Base-by-base conservation (phyloP, 2,113 vertebrate genomes). In the Zingel zingel region DNA sequence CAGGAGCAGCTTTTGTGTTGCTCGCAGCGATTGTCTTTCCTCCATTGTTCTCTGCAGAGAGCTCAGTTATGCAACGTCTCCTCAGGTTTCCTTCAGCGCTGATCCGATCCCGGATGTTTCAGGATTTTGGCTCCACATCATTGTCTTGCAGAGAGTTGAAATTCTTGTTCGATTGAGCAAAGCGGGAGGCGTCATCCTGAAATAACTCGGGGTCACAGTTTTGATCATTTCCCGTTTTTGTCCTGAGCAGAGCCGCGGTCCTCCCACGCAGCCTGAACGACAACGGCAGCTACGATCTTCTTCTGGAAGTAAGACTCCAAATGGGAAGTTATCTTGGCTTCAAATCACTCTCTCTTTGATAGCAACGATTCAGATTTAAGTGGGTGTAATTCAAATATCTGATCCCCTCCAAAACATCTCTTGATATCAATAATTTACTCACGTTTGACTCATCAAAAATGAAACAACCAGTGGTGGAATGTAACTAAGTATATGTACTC, bases 221-320 rank as follows among this genome's bases (percentile, higher is more conserved):
- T 23, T 51, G 59, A 82, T 80, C 75, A 78, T 81, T 92, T 90
- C 83, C 85, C 18, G 72, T 74, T 86, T 90, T 89, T 84, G 87
- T 88, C 85, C 75, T 23, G 77, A 67, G 62, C 78, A 57, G 68
- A 88, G 74, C 70, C 25, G 47, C 25, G 27, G 62, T 84, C 89
- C 83, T 76, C 88, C 87, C 75, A 86, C 85, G 74, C 82, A 63
- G 72, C 56, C 45, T 72, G 70, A 23, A 68, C 84, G 83, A 54
- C 18, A 21, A 5, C 74, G 30, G 74, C 71, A 54, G 68, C 66
- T 64, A 64, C n/a, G 1, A 11, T 65, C 50, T 56, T 80, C 50
- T 58, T 83, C 33, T 64, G 65, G 51, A 83, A 61, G 50, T 16
- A 75, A 81, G 45, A 58, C n/a, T 19, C 21, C 13, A 15, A 30